phyloP scores from a whole-genome alignment of 2,113 vertebrate species.

The Myocastor coypus region DNA sequence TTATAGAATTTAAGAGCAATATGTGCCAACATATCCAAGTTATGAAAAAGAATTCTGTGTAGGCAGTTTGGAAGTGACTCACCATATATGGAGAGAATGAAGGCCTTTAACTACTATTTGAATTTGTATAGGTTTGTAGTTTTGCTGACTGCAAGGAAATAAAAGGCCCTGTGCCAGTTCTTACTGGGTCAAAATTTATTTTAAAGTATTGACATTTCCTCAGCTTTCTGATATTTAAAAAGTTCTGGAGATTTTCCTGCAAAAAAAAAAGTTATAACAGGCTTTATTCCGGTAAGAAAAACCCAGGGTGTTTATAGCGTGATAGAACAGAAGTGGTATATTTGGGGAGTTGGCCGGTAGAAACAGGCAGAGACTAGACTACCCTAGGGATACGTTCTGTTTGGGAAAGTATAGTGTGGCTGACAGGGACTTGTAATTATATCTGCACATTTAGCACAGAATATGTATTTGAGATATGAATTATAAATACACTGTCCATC shows the following conservation, averaged over 20 bases:
- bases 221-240: slow-evolving; percentile 54
- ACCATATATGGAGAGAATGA: slow-evolving; percentile 37
- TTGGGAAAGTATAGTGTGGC: neutral
- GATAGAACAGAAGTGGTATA: neutral
- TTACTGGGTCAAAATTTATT: slow-evolving; percentile 76
- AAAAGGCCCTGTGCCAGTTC: slow-evolving; percentile 62
- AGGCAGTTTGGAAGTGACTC: slow-evolving; percentile 61
- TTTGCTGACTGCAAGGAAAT: slow-evolving; percentile 72
- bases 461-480: neutral
- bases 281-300: slow-evolving; percentile 32
- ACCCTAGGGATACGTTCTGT: neutral
- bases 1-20: slow-evolving; percentile 35
- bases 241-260: slow-evolving; percentile 44
- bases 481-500: neutral
- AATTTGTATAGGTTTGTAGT: slow-evolving; percentile 66
- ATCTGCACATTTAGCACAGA: neutral
- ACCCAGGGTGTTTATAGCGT: neutral
- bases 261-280: neutral
- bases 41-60: slow-evolving; percentile 5
- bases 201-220: slow-evolving; percentile 71
- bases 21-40: slow-evolving; percentile 41
- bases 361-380: neutral
- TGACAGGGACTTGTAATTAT: neutral
- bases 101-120: slow-evolving; percentile 61
- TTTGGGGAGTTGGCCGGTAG: slow-evolving; percentile 4